A percentile compares a stretch with the other conserved stretches of the same genome.
Evolutionary conservation across 2,797 vertebrate species (phyloP).

Genomic region (Rhabdomys pumilio): DNA sequence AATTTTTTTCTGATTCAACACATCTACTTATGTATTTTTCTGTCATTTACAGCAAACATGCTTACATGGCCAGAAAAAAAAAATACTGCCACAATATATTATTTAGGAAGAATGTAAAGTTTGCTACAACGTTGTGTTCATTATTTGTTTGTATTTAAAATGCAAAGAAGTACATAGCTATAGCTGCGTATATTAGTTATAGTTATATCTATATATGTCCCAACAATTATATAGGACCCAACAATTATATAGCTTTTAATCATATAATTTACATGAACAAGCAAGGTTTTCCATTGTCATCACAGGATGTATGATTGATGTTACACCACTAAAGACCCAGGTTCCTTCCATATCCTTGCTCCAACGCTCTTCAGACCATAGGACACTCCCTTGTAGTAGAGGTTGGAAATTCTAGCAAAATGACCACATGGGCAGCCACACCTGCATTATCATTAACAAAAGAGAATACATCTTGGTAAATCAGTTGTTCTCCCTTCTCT

Average conservation of each 20-base stretch:
- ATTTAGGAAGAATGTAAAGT: constrained; percentile 40
- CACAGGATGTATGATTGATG: fast-evolving
- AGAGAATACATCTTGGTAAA: not conserved
- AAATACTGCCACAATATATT: not conserved
- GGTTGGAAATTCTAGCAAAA: not conserved
- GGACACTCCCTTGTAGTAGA: too few species aligned
- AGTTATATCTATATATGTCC: too few species aligned
- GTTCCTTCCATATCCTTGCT: not conserved
- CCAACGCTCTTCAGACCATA: not conserved
- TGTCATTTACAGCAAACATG: not conserved
- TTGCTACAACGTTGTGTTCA: not conserved
- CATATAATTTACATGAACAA: not conserved
- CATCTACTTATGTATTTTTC: not conserved
- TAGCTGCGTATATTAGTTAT: not conserved
- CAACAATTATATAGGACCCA: not conserved
- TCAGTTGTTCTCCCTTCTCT: not conserved
- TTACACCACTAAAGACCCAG: not conserved
- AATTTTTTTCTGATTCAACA: not conserved
- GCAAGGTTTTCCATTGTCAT: not conserved
- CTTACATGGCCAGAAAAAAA: not conserved
- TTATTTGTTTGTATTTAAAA: constrained; percentile 41
- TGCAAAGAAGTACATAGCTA: not conserved
- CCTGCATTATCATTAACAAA: not conserved
- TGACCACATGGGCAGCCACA: not conserved
- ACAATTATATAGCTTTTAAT: not conserved